phyloP scores from a whole-genome alignment of 1,140 invertebrate species.

The Coelopa frigida region DNA sequence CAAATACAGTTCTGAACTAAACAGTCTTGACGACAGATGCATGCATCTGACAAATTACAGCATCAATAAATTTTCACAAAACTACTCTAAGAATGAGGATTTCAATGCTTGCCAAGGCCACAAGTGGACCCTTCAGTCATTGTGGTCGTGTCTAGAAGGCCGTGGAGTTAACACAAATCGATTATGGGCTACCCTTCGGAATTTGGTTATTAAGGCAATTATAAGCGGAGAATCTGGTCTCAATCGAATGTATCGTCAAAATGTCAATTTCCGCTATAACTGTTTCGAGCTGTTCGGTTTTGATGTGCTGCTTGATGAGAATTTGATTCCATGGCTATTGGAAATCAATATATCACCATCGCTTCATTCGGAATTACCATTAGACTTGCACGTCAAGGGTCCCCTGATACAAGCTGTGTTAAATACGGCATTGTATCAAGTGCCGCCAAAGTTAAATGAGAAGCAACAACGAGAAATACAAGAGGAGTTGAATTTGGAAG shows the following conservation, averaged over 20 bases:
- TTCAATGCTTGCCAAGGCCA: constrained; percentile 76
- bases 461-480: constrained; percentile 46
- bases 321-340: constrained; percentile 88
- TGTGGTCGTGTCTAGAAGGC: constrained; percentile 66
- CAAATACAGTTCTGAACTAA: constrained; percentile 74
- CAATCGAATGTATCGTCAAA: constrained; percentile 59
- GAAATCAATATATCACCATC: constrained; percentile 96
- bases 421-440: constrained; percentile 83
- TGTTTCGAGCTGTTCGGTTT: constrained; percentile 80
- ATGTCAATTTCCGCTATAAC: constrained; percentile 65
- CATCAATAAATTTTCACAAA: constrained; percentile 86
- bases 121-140: constrained; percentile 77
- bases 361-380: constrained; percentile 81
- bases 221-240: constrained; percentile 70
- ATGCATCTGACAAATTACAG: constrained; percentile 99
- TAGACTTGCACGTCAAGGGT: constrained; percentile 93
- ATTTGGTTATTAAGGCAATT: constrained; percentile 77
- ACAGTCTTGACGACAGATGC: constrained; percentile 77
- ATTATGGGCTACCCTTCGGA: constrained; percentile 72
- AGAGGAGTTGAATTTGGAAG: constrained; percentile 44
- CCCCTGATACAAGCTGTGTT: constrained; percentile 83
- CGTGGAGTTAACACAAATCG: constrained; percentile 66
- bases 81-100: constrained; percentile 80
- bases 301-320: constrained; percentile 72
- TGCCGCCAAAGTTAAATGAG: constrained; percentile 46